A percentile compares a stretch with the other conserved stretches of the same genome.
Evolutionary conservation across 23 tunicate species (phyloP).

Genomic region (Aplidium turbinatum): DNA sequence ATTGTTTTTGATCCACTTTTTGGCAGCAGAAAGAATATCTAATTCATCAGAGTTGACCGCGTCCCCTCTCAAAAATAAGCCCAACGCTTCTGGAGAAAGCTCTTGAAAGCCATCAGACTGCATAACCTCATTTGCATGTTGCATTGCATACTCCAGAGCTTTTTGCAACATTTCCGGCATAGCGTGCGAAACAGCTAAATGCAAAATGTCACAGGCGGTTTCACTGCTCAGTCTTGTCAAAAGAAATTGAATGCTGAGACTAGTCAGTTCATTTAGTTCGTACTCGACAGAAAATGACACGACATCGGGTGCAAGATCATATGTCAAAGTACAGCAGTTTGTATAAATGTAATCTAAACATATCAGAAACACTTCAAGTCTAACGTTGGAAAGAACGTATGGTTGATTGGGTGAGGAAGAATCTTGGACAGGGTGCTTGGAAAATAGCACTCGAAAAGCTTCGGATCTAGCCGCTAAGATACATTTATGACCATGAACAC

Average conservation of each 20-base stretch:
- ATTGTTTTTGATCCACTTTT: slow-evolving; percentile 61
- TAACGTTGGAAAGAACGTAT: slow-evolving; percentile 45
- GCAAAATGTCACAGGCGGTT: slow-evolving; percentile 75
- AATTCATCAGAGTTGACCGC: slow-evolving; percentile 78
- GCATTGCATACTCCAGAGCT: slow-evolving; percentile 58
- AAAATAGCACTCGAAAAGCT: slow-evolving; percentile 73
- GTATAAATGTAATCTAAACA: slow-evolving; percentile 93
- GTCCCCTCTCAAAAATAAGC: slow-evolving; percentile 73
- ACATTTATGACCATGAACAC: slow-evolving; percentile 74
- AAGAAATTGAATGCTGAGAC: slow-evolving; percentile 55
- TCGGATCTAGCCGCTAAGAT: slow-evolving; percentile 82
- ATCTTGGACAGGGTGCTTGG: slow-evolving; percentile 72
- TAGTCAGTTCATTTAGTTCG: slow-evolving; percentile 70
- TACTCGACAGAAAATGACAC: slow-evolving; percentile 78
- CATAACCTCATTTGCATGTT: slow-evolving; percentile 55
- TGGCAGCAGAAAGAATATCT: slow-evolving; percentile 64
- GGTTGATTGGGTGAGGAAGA: slow-evolving; percentile 56
- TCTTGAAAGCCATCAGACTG: slow-evolving; percentile 59
- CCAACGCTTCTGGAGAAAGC: slow-evolving; percentile 67
- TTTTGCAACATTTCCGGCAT: slow-evolving; percentile 79
- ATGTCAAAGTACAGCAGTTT: slow-evolving; percentile 92
- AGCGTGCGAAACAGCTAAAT: slow-evolving; percentile 71
- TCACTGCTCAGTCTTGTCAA: slow-evolving; percentile 61
- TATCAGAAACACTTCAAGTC: slow-evolving; percentile 92
- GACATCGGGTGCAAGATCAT: slow-evolving; percentile 83